Evolutionary conservation across 2,888 invertebrate genomes (phyloP).

Genomic region (Sympetrum striolatum): DNA sequence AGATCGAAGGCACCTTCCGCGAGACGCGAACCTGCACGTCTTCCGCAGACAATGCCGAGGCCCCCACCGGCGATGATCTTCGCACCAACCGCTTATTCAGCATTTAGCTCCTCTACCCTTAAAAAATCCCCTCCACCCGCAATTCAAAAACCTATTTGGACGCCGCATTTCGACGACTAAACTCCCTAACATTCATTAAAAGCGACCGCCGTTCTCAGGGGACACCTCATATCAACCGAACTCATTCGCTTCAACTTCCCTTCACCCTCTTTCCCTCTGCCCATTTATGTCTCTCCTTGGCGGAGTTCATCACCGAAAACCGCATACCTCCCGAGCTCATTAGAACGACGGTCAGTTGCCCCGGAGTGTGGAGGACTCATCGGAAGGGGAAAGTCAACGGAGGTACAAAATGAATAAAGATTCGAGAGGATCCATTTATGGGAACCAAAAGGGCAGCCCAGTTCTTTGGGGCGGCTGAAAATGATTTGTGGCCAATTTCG

Average conservation of each 20-base stretch:
- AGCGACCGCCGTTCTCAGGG: background rate
- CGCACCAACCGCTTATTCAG: background rate
- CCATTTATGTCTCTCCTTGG: background rate
- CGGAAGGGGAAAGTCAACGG: background rate
- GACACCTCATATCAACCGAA: background rate
- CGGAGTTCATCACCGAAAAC: background rate
- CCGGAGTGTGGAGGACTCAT: background rate
- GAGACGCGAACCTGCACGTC: background rate
- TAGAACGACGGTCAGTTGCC: background rate
- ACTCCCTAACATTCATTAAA: background rate
- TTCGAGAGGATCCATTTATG: background rate
- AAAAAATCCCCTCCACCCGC: background rate
- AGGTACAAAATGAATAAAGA: background rate
- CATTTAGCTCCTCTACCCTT: background rate
- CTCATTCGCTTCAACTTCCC: background rate
- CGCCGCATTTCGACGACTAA: background rate
- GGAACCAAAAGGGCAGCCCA: background rate
- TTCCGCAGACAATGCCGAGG: background rate
- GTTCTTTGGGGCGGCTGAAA: background rate
- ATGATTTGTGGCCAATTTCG: background rate
- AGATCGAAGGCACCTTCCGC: background rate
- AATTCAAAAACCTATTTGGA: background rate
- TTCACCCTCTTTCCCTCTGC: background rate
- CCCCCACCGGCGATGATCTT: background rate
- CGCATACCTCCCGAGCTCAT: background rate